A percentile compares a stretch with the other conserved stretches of the same genome.
Evolutionary conservation across 2,113 vertebrate species (phyloP).

Genomic region (Saguinus midas): DNA sequence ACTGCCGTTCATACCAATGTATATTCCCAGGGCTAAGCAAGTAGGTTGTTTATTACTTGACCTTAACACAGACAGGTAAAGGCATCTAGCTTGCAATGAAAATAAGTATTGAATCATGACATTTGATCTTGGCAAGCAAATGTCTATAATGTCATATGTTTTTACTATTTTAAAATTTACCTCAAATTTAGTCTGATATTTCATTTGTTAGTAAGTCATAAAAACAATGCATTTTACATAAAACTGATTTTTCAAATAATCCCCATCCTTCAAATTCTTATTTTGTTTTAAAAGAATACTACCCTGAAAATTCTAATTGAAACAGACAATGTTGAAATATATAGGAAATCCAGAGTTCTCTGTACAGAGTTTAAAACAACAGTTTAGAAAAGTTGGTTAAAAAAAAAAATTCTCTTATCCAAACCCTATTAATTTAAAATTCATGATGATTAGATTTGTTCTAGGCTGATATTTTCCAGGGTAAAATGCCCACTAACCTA

Average conservation of each 20-base stretch:
- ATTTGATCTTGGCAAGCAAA: neutral
- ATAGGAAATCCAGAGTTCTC: neutral
- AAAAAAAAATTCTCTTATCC: neutral
- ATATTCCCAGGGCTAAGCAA: neutral
- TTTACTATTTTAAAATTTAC: constrained; percentile 24
- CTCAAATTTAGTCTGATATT: neutral
- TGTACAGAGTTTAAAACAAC: constrained; percentile 16
- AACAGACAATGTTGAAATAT: neutral
- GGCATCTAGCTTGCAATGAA: neutral
- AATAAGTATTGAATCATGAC: neutral
- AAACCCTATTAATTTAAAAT: constrained; percentile 27
- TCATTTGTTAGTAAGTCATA: neutral
- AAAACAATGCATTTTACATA: constrained; percentile 28
- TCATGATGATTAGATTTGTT: neutral
- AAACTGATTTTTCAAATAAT: neutral
- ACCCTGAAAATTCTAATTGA: neutral
- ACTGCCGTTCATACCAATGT: neutral
- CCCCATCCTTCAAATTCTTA: neutral
- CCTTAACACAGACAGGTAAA: neutral
- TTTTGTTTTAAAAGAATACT: neutral
- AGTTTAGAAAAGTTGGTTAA: constrained; percentile 10
- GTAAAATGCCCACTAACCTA: constrained; percentile 28
- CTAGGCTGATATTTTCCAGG: constrained; percentile 21
- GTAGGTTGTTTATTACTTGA: neutral
- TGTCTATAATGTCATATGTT: neutral